Base-by-base conservation (phyloP, 2,113 vertebrate genomes). In the Orthochromis malagaraziensis region DNA sequence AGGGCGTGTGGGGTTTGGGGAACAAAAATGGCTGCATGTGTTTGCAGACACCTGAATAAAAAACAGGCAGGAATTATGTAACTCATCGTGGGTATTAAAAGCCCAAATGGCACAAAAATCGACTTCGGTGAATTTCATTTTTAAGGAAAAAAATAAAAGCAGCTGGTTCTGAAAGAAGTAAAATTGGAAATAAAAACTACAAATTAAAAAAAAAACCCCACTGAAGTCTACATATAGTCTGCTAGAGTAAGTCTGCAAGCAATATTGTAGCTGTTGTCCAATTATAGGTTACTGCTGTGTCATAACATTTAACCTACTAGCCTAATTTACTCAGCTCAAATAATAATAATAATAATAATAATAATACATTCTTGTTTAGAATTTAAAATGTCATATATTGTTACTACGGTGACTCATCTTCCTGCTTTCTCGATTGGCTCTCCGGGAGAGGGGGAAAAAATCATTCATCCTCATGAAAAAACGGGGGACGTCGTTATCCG, bases 401-500 rank as follows among this genome's bases (percentile, higher is more conserved):
- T 90, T 17, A 68, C 42, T 54, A 19, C 79, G 79, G 40, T 88
- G 82, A 83, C 51, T 86, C 65, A 42, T 91, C 86, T 82, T 85
- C 57, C 84, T 89, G 45, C 9, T 86, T 90, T 84, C 68, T 93
- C 75, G 79, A 55, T 83, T 90, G 84, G 54, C 58, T 92, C 79
- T 5, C 4, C 84, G 79, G 51, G 29, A 19, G 21, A 53, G 42
- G 42, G 35, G 21, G 0, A 4, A 86, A 88, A 89, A 88, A 77
- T 79, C 55, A 92, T 94, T 93, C 90, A 90, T 87, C 68, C 88
- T 87, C 84, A 63, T 89, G 82, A 81, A 83, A 53, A 87, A 83
- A 70, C 13, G 42, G 49, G 31, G 49, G 68, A 63, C 92, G 92
- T 88, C 42, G 90, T 93, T 91, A 94, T 94, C 93, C 93, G 93